Evolutionary conservation across 2,797 vertebrate genomes (phyloP).

Genomic region (Intellagama lesueurii): DNA sequence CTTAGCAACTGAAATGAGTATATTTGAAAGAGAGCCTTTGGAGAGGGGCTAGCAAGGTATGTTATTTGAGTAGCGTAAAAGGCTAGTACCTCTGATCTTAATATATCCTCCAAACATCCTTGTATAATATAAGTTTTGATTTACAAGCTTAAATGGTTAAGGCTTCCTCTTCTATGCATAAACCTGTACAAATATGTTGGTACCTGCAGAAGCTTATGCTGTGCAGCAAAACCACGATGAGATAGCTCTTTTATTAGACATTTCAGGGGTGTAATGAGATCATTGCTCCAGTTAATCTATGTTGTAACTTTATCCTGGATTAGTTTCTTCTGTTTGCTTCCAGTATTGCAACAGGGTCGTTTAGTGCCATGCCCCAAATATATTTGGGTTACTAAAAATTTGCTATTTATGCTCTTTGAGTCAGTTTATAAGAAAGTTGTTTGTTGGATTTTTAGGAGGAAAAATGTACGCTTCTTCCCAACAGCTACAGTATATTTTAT

Average conservation of each 20-base stretch:
- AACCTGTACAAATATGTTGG: background rate
- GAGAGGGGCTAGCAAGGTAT: background rate
- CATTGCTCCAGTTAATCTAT: conserved; percentile 42
- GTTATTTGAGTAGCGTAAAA: background rate
- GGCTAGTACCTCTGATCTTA: background rate
- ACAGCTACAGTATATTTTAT: background rate
- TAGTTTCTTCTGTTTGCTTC: conserved; percentile 21
- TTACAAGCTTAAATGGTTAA: background rate
- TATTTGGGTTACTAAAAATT: background rate
- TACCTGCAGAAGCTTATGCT: conserved; percentile 13
- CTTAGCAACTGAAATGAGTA: background rate
- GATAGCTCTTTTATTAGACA: background rate
- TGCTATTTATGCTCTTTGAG: conserved; percentile 22
- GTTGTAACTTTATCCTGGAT: conserved; percentile 19
- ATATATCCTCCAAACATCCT: background rate
- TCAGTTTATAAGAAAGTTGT: background rate
- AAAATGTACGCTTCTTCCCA: background rate
- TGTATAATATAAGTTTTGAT: background rate
- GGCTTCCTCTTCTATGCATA: background rate
- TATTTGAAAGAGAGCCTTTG: background rate
- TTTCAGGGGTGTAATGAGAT: conserved; percentile 46
- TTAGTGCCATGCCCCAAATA: background rate
- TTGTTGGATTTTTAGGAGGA: background rate
- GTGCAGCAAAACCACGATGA: conserved; percentile 31
- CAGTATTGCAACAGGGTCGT: background rate